These are phyloP conservation scores for Mustelus asterias DNA, from an alignment of 2,113 vertebrate species.

Conservation along the genomic window DNA sequence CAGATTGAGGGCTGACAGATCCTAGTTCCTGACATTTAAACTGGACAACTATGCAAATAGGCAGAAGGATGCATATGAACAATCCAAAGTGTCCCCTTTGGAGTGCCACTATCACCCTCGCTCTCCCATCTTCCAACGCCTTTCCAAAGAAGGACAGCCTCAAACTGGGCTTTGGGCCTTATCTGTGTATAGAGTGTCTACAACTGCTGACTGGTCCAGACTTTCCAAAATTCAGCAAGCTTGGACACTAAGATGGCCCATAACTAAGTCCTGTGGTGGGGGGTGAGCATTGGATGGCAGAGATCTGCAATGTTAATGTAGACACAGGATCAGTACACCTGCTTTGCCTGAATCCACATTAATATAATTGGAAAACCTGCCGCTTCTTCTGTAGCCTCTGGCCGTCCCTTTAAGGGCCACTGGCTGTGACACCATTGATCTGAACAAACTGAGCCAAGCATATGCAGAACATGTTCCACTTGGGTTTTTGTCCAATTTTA, in stretches of 20 bases:
- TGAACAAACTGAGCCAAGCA: not conserved
- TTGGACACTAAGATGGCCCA: not conserved
- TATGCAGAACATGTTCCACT: not conserved
- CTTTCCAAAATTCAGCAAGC: not conserved
- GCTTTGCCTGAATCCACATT: not conserved
- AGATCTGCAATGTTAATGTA: not conserved
- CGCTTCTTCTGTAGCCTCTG: not conserved
- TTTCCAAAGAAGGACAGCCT: not conserved
- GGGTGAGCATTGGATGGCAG: not conserved
- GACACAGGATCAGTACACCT: not conserved
- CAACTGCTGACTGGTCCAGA: not conserved
- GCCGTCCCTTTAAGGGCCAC: not conserved
- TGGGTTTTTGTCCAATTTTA: not conserved
- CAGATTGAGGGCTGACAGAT: not conserved
- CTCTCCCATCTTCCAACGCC: not conserved
- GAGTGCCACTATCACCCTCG: not conserved
- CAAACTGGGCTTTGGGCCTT: not conserved
- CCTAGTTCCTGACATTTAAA: not conserved
- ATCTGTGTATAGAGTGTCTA: not conserved
- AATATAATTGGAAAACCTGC: not conserved
- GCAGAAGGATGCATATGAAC: not conserved
- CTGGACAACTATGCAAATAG: not conserved
- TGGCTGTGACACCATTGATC: not conserved
- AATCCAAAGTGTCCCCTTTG: not conserved
- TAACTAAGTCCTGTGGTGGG: not conserved